Base-by-base conservation (phyloP, 1,140 invertebrate genomes). In the Rhynchophorus ferrugineus region DNA sequence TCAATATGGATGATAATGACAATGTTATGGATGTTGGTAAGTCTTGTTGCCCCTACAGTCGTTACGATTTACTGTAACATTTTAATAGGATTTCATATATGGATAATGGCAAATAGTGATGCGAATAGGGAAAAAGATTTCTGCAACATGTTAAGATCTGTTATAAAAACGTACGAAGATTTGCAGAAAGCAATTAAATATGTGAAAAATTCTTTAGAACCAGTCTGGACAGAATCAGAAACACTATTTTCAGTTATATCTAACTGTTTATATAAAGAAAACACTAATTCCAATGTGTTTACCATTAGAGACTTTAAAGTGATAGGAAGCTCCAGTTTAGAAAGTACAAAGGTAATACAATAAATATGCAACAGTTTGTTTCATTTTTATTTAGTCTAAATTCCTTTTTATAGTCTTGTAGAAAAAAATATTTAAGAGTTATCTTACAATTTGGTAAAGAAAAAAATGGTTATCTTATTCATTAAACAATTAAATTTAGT, bases 181-280 rank as follows among this genome's bases (percentile, higher is more conserved):
- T 6, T 49, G 7, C 3, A 42, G 7, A 42, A 49, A 2, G 16
- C 33, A 14, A 24, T 49, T 17, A 22, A 49, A 17, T 7, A 34
- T 2, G 20, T 41, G 1, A 9, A 41, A 6, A n/a, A 41, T n/a
- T 17, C 3, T 17, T 18, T 20, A 18, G 18, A 42, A 42, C 6
- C 5, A 42, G 17, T 2, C 6, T 35, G 41, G 7, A 22, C 29
- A 41, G 48, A 49, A 13, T 42, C 29, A 13, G 38, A 42, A 14
- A 43, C 48, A 5, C 11, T 22, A 8, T 49, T 49, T 43, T 42
- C 48, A 13, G 48, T 49, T 3, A 24, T 49, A 18, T 41, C 48
- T 3, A 49, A 42, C 29, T 20, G 9, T 3, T 13, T 2, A n/a
- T 19, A 6, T 8, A 14, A 24, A 34, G 22, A 33, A 29, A 35